Base-by-base conservation (phyloP, 1,140 invertebrate genomes). In the Drosophila triauraria region DNA sequence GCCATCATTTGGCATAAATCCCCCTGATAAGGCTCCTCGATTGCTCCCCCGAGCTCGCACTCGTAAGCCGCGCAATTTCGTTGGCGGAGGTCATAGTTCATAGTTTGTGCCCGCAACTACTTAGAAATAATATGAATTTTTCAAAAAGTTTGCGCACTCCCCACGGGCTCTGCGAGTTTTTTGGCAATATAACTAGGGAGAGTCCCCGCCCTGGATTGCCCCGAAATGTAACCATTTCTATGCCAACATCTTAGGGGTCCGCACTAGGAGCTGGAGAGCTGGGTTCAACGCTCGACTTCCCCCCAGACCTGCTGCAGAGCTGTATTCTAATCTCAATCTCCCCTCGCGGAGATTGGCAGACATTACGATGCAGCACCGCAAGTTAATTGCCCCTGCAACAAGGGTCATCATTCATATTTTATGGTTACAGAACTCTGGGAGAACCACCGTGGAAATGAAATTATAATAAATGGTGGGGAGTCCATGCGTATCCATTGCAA, bases 1-100 rank as follows among this genome's bases (percentile, higher is more conserved):
- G 85, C 85, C 85, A 90, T 90, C 85, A 88, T 88, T 76, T 90
- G 78, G 70, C 74, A 75, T 76, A 88, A 85, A 90, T 90, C 81
- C 81, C 60, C 81, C 78, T 75, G 85, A 88, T 90, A 90, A 88
- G 78, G 75, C 51, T 17, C 65, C 48, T 64, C 65, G 80, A 90
- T 88, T 90, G 85, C 86, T 88, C 81, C 85, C 78, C 69, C 44
- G 75, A 78, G 85, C 75, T 81, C 70, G 30, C 75, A 74, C 81
- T 54, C 53, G 53, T 85, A 88, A 90, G 84, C 84, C 65, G 75
- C 65, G 68, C 85, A 90, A 85, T 84, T 75, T 90, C 48, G 23
- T 54, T 68, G 61, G 32, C 25, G 35, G 20, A 57, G 51, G 57
- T 57, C 64, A 70, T 63, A 75, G 69, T 75, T 78, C 78, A 78